Conservation (phyloP, 2,113 vertebrate species). For the Pyrgilauda ruficollis region DNA sequence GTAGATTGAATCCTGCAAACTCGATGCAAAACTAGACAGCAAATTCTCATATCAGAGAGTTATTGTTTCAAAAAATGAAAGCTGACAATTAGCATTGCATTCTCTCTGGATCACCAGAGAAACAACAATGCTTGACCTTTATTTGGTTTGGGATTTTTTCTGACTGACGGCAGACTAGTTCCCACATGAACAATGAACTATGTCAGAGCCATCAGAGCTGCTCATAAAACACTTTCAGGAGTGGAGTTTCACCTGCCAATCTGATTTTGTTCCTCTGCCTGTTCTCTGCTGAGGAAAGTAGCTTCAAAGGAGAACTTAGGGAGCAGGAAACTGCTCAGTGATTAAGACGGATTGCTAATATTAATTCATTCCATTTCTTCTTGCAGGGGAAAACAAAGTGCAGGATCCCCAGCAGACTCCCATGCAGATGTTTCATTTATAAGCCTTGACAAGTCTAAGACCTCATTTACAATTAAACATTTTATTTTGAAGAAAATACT, state of each 20-base stretch:
- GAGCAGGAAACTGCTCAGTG: not conserved
- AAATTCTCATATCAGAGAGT: not conserved
- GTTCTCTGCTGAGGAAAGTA: not conserved
- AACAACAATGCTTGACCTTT: constrained; percentile 42
- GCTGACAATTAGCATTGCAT: not conserved
- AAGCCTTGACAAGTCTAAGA: not conserved
- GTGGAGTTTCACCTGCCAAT: constrained; percentile 46
- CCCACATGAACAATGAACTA: not conserved
- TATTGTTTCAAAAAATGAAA: not conserved
- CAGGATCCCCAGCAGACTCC: not conserved
- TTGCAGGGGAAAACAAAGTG: not conserved
- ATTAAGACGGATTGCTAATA: constrained; percentile 60
- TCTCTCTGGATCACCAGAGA: not conserved
- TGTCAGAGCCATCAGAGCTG: not conserved
- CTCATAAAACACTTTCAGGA: constrained; percentile 38
- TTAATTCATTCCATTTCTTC: constrained; percentile 31
- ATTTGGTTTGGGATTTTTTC: not conserved
- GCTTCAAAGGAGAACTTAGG: constrained; percentile 33
- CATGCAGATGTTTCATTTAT: constrained; percentile 25
- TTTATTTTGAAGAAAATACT: constrained; percentile 20
- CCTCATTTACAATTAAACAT: not conserved
- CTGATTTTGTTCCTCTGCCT: constrained; percentile 19
- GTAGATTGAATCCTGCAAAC: not conserved
- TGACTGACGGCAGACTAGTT: not conserved
- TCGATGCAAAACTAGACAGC: not conserved